Evolutionary conservation across 2,797 vertebrate species (phyloP).

Genomic region (Ctenosaura bakeri): DNA sequence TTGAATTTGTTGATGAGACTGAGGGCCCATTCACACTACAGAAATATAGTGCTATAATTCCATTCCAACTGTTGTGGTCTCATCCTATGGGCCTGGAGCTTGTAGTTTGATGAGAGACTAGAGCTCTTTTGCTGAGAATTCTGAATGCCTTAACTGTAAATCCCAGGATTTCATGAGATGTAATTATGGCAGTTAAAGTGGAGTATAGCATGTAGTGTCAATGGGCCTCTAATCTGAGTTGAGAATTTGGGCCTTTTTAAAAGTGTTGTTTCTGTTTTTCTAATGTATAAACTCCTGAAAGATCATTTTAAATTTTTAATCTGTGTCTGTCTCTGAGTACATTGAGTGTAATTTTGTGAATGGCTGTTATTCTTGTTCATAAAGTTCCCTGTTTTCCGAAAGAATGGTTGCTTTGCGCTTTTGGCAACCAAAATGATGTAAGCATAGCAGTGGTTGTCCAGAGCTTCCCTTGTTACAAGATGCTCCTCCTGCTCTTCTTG

Average conservation of each 20-base stretch:
- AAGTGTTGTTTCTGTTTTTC: conserved; percentile 7
- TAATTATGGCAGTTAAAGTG: too few species aligned
- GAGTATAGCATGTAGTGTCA: too few species aligned
- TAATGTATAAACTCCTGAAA: background rate
- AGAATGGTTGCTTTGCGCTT: background rate
- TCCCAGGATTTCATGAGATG: too few species aligned
- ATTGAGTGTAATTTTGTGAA: background rate
- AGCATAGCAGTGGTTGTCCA: background rate
- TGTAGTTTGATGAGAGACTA: too few species aligned
- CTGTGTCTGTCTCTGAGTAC: background rate
- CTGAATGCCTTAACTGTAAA: too few species aligned
- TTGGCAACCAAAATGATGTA: conserved; percentile 14
- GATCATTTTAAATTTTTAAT: background rate
- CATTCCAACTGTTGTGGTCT: too few species aligned
- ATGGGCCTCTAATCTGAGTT: background rate
- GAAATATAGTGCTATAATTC: too few species aligned
- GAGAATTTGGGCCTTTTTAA: background rate
- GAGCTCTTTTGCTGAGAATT: too few species aligned
- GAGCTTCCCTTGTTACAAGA: background rate
- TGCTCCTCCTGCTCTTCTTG: background rate
- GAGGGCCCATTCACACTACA: background rate
- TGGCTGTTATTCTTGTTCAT: background rate
- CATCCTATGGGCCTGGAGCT: too few species aligned
- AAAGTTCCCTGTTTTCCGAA: background rate
- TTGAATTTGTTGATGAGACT: background rate